These are phyloP conservation scores for Sitobion miscanthi DNA, from an alignment of 1,140 invertebrate species.

Conservation along the genomic window DNA sequence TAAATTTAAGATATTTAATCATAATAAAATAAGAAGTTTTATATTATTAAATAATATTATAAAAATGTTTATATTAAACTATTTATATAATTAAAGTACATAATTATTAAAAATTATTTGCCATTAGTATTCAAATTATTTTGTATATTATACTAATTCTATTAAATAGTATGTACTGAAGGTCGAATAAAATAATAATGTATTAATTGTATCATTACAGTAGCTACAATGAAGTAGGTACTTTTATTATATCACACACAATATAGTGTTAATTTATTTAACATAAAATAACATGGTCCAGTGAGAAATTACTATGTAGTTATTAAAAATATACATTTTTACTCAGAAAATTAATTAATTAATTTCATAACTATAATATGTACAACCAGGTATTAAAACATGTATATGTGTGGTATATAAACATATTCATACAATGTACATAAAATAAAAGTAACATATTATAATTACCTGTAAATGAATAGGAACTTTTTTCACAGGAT, in stretches of 20 bases:
- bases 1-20: too few species aligned
- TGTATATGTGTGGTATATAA: neutral
- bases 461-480: conserved; percentile 87
- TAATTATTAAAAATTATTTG: neutral
- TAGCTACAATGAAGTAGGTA: neutral
- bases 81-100: neutral
- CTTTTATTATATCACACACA: conserved; percentile 15
- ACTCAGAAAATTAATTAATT: neutral
- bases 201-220: neutral
- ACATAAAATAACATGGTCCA: neutral
- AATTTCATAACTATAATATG: neutral
- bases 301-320: neutral
- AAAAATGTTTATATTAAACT: neutral
- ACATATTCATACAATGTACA: neutral
- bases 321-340: neutral
- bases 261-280: neutral
- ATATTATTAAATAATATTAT: too few species aligned
- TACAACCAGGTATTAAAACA: neutral
- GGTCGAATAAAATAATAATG: neutral
- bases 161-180: neutral
- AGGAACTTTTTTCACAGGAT: conserved; percentile 89
- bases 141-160: neutral
- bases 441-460: conserved; percentile 56
- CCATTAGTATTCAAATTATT: neutral
- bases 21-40: too few species aligned